Evolutionary conservation across 2,113 vertebrate genomes (phyloP).

Genomic region (Pollachius pollachius): DNA sequence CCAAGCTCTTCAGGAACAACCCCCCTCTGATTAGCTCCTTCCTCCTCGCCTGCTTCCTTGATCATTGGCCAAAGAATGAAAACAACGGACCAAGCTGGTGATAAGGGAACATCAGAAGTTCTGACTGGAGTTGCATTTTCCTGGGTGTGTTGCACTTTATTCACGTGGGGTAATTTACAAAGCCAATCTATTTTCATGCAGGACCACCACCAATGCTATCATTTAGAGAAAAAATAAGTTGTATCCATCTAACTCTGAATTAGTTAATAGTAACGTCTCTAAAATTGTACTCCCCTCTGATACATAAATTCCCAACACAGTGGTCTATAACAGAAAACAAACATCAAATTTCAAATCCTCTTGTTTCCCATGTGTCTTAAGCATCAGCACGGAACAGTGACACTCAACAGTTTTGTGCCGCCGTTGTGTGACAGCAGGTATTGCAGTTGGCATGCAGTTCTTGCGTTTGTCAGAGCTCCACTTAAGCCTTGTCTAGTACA

Average conservation of each 20-base stretch:
- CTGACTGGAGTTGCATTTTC: not conserved
- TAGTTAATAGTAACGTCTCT: too few species aligned
- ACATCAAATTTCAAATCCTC: not conserved
- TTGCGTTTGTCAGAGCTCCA: constrained; percentile 15
- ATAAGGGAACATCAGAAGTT: constrained; percentile 19
- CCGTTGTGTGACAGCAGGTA: too few species aligned
- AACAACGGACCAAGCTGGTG: constrained; percentile 14
- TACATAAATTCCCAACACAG: too few species aligned
- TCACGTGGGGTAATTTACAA: not conserved
- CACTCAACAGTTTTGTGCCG: not conserved
- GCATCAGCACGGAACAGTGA: too few species aligned
- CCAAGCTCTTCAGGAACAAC: constrained; percentile 39
- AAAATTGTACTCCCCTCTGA: too few species aligned
- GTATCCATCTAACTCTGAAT: too few species aligned
- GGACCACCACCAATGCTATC: too few species aligned
- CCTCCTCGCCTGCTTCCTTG: not conserved
- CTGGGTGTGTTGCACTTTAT: constrained; percentile 12
- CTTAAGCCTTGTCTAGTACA: constrained; percentile 1
- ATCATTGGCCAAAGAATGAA: constrained; percentile 23
- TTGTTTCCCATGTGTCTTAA: too few species aligned
- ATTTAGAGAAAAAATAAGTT: too few species aligned
- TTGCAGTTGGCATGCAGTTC: too few species aligned
- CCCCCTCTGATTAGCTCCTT: constrained; percentile 9
- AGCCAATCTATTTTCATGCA: too few species aligned
- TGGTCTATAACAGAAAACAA: not conserved